Percentiles rank a stretch among this genome's conserved stretches.
phyloP scores from a whole-genome alignment of 2,113 vertebrate genomes.

The Lophius piscatorius region DNA sequence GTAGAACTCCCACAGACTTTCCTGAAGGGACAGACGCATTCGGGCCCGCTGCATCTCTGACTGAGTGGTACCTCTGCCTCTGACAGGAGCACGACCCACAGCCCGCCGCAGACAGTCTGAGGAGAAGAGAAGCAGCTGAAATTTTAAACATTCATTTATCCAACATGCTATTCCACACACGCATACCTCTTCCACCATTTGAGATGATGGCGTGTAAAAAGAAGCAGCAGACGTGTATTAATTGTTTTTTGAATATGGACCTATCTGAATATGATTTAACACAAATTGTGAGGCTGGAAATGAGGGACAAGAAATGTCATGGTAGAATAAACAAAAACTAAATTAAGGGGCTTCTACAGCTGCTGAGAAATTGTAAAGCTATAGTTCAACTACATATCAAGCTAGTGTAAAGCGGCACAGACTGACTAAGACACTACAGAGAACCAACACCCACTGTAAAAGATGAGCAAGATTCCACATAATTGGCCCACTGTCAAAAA shows the following conservation, averaged over 20 bases:
- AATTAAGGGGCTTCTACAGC: background rate
- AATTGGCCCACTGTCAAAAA: slow-evolving; percentile 65
- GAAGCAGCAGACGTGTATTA: background rate
- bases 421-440: slow-evolving; percentile 21
- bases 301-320: no score
- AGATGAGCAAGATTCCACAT: slow-evolving; percentile 65
- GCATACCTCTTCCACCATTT: no score
- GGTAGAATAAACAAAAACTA: no score
- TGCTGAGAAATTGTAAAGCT: background rate
- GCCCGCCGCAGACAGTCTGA: slow-evolving; percentile 72
- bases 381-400: background rate
- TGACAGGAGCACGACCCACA: slow-evolving; percentile 60
- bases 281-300: no score
- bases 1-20: slow-evolving; percentile 91
- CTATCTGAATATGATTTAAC: no score
- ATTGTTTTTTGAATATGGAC: background rate
- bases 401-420: background rate
- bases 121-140: background rate
- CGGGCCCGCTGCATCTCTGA: slow-evolving; percentile 89
- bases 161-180: background rate
- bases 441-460: slow-evolving; percentile 75
- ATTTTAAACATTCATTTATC: background rate
- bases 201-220: background rate
- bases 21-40: slow-evolving; percentile 93
- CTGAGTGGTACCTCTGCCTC: slow-evolving; percentile 67